Conservation (phyloP, 2,888 invertebrate species). For the Tortrix viridana region DNA sequence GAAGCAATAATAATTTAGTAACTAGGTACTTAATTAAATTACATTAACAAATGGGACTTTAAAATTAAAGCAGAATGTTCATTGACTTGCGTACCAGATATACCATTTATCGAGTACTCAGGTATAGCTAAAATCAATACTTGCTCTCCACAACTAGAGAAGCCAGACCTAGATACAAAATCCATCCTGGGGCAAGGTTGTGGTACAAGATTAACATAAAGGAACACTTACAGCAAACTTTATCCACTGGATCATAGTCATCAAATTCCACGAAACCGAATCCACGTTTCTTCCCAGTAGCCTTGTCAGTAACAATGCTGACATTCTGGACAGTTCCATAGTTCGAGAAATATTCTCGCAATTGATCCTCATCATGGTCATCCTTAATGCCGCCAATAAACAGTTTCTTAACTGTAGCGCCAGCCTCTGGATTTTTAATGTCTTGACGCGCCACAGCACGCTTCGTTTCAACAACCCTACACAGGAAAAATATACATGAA, state of each 20-base stretch:
- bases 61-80: constrained; percentile 51
- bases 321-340: constrained; percentile 94
- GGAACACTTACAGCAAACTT: constrained; percentile 93
- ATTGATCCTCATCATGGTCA: constrained; percentile 95
- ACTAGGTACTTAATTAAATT: constrained; percentile 1
- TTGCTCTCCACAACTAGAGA: constrained; percentile 81
- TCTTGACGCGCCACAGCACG: constrained; percentile 97
- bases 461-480: constrained; percentile 97
- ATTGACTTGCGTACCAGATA: constrained; percentile 80
- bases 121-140: constrained; percentile 81
- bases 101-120: constrained; percentile 57
- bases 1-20: constrained; percentile 23
- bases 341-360: constrained; percentile 92
- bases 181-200: constrained; percentile 82
- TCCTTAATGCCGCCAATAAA: constrained; percentile 98
- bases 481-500: constrained; percentile 2
- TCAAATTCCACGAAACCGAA: constrained; percentile 99
- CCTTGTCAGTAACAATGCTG: constrained; percentile 96
- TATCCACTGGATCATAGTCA: constrained; percentile 98
- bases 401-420: constrained; percentile 96
- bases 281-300: constrained; percentile 96
- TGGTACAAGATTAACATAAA: constrained; percentile 49
- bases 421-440: constrained; percentile 96
- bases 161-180: constrained; percentile 74
- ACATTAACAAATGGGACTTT: constrained; percentile 13